Evolutionary conservation across 2,888 invertebrate species (phyloP), one percentile per base, ranked within the genome.

Genomic region (Sycophila texana): DNA sequence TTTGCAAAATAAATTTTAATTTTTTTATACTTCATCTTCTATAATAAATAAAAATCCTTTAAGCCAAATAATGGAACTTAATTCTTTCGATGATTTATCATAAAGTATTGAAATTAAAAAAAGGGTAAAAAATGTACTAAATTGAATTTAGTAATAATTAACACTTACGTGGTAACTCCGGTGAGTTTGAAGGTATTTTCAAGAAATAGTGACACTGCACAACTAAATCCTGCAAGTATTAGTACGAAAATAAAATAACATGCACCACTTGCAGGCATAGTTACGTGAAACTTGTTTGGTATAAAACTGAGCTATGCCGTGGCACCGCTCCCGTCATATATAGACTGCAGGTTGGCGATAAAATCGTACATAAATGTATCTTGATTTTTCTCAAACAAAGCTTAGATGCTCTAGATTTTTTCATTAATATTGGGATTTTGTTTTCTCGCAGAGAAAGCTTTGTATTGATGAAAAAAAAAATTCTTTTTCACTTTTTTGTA

Each of bases 181-280:
- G 60, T 20, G 22, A 75, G 58, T 67, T 75, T 75, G 26, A 66
- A 58, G 26, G 74, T 47, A 7, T 55, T 47, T 4, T 73, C 65
- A 39, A 75, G 74, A n/a, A 75, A 67, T 22, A 68, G 51, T 18
- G 66, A 16, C 1, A 60, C 26, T 4, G 53, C 67, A 14, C n/a
- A 16, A 10, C 49, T 18, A 30, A 67, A 18, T 49, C 66, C 58
- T 7, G 67, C 67, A 60, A 18, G 49, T 14, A 60, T 16, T 12
- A 67, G 26, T 26, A 26, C 60, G 16, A 60, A 20, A 14, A 18
- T 12, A 12, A 58, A 16, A 18, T 16, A 71, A 18, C 47, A 47
- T 18, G 51, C 60, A 30, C 66, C 39, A 20, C 47, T 57, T n/a
- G 49, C 10, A 49, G n/a, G 22, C 74, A 75, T 67, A 47, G 47